Percentiles rank a stretch among this genome's conserved stretches.
Evolutionary conservation across 2,113 vertebrate genomes (phyloP).

Genomic region (Solea solea): DNA sequence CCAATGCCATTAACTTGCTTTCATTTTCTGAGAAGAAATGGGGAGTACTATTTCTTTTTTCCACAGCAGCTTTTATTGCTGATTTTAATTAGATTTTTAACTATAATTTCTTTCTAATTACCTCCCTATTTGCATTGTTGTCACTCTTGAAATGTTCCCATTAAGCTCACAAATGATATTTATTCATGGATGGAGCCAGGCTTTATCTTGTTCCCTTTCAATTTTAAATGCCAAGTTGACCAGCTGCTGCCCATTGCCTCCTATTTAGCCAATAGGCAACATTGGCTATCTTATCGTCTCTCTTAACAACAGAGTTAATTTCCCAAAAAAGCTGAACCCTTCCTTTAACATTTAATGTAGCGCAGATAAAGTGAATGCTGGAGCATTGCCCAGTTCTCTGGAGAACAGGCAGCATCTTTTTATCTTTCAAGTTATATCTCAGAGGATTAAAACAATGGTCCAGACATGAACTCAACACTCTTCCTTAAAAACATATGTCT

Average conservation of each 20-base stretch:
- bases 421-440: neutral
- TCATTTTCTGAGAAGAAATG: too few relatives aligned
- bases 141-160: too few relatives aligned
- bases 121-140: too few relatives aligned
- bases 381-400: neutral
- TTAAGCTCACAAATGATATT: too few relatives aligned
- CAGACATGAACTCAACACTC: neutral
- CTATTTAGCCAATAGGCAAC: neutral
- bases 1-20: too few relatives aligned
- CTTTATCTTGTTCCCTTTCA: too few relatives aligned
- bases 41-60: too few relatives aligned
- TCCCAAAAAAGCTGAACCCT: neutral
- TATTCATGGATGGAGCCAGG: too few relatives aligned
- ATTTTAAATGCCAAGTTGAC: neutral
- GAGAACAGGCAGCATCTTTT: conserved; percentile 7
- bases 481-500: conserved; percentile 10
- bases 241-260: neutral
- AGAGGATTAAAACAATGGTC: conserved; percentile 22
- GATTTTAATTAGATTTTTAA: too few relatives aligned
- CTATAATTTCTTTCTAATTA: too few relatives aligned
- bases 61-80: too few relatives aligned
- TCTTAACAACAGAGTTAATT: neutral
- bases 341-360: neutral
- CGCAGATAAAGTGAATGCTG: neutral
- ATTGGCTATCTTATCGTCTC: neutral